A percentile compares a stretch with the other conserved stretches of the same genome.
Evolutionary conservation across 2,113 vertebrate genomes (phyloP).

Genomic region (Caretta caretta): DNA sequence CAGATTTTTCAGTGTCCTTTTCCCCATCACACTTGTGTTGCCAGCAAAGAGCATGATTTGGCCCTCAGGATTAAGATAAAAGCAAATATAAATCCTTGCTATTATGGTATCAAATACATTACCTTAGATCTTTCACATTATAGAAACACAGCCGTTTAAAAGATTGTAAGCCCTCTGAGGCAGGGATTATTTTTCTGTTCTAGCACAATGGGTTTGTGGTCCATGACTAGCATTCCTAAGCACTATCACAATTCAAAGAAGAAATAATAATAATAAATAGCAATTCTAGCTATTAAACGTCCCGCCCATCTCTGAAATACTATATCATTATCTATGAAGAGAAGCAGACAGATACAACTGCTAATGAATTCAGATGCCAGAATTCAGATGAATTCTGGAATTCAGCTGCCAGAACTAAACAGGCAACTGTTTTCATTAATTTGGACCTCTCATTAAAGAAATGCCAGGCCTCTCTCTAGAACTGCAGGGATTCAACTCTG

Average conservation of each 20-base stretch:
- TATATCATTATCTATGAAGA: fast-evolving
- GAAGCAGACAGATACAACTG: background rate
- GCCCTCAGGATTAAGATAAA: background rate
- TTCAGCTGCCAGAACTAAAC: background rate
- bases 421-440: fast-evolving
- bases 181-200: background rate
- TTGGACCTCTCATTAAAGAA: background rate
- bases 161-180: background rate
- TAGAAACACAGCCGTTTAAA: too few species aligned
- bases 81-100: background rate
- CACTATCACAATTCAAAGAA: background rate
- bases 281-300: background rate
- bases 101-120: background rate
- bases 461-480: background rate
- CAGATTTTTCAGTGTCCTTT: background rate
- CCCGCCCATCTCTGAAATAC: background rate
- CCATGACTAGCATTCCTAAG: background rate
- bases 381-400: background rate
- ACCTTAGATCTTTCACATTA: background rate
- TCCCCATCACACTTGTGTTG: background rate
- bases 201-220: too few species aligned
- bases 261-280: background rate
- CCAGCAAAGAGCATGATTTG: background rate
- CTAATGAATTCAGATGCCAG: background rate
- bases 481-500: fast-evolving